These are phyloP conservation scores for Hyphantria cunea DNA, from an alignment of 1,140 invertebrate genomes.

Conservation along the genomic window DNA sequence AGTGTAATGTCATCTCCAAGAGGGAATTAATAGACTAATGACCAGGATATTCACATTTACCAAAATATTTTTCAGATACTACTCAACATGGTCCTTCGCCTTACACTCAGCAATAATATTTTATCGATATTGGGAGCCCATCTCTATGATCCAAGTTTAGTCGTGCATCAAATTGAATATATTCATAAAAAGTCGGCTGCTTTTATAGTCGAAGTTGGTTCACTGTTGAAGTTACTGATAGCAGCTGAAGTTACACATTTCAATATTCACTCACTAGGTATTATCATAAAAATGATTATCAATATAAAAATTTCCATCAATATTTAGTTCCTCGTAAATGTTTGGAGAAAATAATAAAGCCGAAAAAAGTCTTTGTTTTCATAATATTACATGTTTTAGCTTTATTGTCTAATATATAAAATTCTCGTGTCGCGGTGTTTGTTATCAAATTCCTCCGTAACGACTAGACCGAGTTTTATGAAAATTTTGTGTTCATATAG, in stretches of 20 bases:
- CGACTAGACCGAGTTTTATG: no score
- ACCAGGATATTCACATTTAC: neutral
- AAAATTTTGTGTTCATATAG: no score
- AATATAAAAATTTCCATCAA: conserved; percentile 8
- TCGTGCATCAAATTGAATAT: conserved; percentile 49
- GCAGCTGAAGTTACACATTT: conserved; percentile 20
- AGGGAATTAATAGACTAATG: neutral
- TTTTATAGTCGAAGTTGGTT: conserved; percentile 36
- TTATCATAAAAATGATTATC: conserved; percentile 4
- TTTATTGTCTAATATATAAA: no score
- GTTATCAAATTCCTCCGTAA: no score
- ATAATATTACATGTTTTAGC: neutral
- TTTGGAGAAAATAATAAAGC: neutral
- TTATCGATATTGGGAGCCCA: conserved; percentile 32
- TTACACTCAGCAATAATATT: conserved; percentile 29
- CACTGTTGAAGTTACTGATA: conserved; percentile 35
- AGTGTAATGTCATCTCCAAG: no score
- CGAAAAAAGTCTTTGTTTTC: neutral
- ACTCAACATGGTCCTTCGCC: conserved; percentile 21
- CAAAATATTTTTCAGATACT: conserved; percentile 22
- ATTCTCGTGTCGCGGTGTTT: no score
- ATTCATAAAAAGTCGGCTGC: conserved; percentile 41
- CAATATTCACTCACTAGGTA: conserved; percentile 9
- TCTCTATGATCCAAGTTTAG: conserved; percentile 38
- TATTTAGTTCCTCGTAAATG: conserved; percentile 4